A percentile compares a stretch with the other conserved stretches of the same genome.
phyloP scores from a whole-genome alignment of 2,113 vertebrate genomes.

The Myiopsitta monachus region DNA sequence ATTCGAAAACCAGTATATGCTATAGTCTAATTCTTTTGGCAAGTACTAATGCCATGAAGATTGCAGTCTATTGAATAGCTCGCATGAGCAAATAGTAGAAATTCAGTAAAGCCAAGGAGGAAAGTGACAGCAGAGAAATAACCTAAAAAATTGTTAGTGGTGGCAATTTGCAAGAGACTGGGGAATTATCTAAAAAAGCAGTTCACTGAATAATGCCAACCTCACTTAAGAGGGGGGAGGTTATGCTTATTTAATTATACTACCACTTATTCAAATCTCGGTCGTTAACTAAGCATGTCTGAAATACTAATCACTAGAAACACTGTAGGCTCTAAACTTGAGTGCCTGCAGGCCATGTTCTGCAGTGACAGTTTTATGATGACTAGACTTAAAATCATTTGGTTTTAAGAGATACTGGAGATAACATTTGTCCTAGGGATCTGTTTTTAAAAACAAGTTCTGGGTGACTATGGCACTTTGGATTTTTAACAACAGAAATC shows the following conservation, averaged over 20 bases:
- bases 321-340: not conserved
- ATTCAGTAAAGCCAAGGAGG: not conserved
- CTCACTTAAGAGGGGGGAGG: not conserved
- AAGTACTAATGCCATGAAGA: not conserved
- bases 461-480: not conserved
- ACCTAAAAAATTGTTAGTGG: not conserved
- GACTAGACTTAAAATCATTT: not conserved
- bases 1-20: not conserved
- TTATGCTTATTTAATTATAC: not conserved
- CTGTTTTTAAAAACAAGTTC: not conserved
- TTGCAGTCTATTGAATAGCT: not conserved
- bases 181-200: not conserved
- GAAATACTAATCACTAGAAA: not conserved
- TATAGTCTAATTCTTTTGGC: not conserved
- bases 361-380: slow-evolving; percentile 4
- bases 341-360: not conserved
- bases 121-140: not conserved
- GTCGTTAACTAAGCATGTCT: not conserved
- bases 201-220: not conserved
- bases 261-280: not conserved
- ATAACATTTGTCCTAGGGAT: not conserved
- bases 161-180: not conserved
- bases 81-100: not conserved
- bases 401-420: not conserved
- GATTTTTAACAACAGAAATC: not conserved